A percentile compares a stretch with the other conserved stretches of the same genome.
Evolutionary conservation across 2,888 invertebrate genomes (phyloP).

Genomic region (Troilus luridus): DNA sequence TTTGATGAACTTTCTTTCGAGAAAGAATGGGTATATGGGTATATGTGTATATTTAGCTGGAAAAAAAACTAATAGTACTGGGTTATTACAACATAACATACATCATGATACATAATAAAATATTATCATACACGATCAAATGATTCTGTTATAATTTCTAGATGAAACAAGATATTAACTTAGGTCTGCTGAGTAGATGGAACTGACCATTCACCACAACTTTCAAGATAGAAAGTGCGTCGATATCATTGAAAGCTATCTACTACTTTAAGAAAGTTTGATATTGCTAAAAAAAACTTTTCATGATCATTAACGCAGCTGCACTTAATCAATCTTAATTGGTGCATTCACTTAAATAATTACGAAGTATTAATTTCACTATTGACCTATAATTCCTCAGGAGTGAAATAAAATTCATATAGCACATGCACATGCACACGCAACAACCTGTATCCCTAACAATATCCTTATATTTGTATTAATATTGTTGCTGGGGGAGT

Average conservation of each 20-base stretch:
- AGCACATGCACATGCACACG: background rate
- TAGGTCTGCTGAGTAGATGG: background rate
- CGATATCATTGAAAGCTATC: background rate
- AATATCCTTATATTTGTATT: too few species aligned
- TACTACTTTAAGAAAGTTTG: background rate
- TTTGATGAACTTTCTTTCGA: too few species aligned
- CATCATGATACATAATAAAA: too few species aligned
- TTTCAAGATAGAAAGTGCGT: conserved; percentile 23
- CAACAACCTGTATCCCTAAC: too few species aligned
- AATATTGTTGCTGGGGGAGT: too few species aligned
- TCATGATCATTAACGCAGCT: background rate
- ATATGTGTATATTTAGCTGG: too few species aligned
- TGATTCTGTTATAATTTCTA: too few species aligned
- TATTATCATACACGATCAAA: too few species aligned
- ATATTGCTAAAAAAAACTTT: conserved; percentile 16
- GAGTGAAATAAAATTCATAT: background rate
- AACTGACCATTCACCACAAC: background rate
- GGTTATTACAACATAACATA: too few species aligned
- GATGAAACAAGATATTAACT: too few species aligned
- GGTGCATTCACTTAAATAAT: background rate
- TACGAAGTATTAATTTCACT: background rate
- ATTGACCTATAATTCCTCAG: background rate
- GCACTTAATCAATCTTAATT: background rate
- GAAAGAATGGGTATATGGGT: too few species aligned
- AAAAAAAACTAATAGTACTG: too few species aligned